Evolutionary conservation across 2,113 vertebrate genomes (phyloP), one percentile per base, ranked within the genome.

Genomic region (Hypanus sabinus): DNA sequence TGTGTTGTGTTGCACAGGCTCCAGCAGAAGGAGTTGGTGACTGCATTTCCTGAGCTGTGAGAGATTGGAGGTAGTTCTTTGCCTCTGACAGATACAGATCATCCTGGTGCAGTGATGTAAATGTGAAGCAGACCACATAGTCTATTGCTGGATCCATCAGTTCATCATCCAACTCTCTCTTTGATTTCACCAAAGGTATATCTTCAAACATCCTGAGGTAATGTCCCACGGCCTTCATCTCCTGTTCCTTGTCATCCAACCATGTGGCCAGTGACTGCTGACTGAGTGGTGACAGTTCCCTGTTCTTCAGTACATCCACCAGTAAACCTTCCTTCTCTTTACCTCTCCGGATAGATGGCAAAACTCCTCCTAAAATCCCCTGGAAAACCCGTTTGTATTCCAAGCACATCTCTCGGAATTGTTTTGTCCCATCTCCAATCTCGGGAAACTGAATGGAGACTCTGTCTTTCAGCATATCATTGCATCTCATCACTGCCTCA

Each of bases 281-380:
- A 2, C 90, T 94, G 73, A 96, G 95, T 33, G 94, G 95, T 3
- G 95, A 95, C 3, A 94, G 36, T 20, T 93, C 85, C 22, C 94
- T 83, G 12, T 55, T 93, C 0, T 0, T 77, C 9, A 95, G 57
- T 73, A 95, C 36, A 1, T 95, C 93, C 7, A 9, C 71, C 1
- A 96, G 94, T 1, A 8, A 93, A 1, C 93, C 57, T 80, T 96
- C 92, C 1, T 95, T 93, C 94, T 65, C 46, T 0, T 22, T 68
- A 1, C 96, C 96, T 81, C 94, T 95, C 9, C 96, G 94, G 80
- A 96, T 95, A 18, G 75, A 85, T n/a, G 95, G 95, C 20, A 96
- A 76, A 14, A 94, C 55, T 24, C 60, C 79, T 70, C 88, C 12
- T 6, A 95, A 2, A 0, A 4, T 57, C 71, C 36, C 94, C 94